Base-by-base conservation (phyloP, 2,113 vertebrate species). In the Eurypyga helias region DNA sequence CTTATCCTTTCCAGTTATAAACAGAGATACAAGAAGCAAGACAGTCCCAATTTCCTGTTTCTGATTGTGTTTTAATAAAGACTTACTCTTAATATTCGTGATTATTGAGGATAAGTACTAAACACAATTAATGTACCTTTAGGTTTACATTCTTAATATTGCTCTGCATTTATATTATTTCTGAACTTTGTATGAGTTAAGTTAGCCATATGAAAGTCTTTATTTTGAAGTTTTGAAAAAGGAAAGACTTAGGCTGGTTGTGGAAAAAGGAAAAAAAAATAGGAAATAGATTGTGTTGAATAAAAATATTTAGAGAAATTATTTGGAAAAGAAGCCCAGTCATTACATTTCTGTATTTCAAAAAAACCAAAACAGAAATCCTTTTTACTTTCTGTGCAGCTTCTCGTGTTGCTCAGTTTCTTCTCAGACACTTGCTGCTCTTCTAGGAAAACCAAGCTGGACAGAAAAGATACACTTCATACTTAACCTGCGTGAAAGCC, bases 1-100 rank as follows among this genome's bases (percentile, higher is more conserved):
- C 69, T 80, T 94, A 85, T 89, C 87, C 77, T 93, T 89, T 83
- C 41, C 70, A 38, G 7, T 82, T 87, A 62, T 87, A 96, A 95
- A 79, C 36, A 91, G 62, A 93, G 24, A 69, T 76, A 55, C 19
- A 31, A 93, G 49, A 67, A 90, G 57, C 34, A 82, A 55, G 31
- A 34, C 29, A 57, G 26, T 65, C 73, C 84, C 38, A 52, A 87
- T 84, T 82, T 96, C 57, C 57, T 65, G 6, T 11, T 84, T 84
- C 83, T 70, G 52, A 43, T 25, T 52, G 24, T 55, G n/a, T 89
- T 90, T 93, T 82, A 84, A 36, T 84, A 55, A 76, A 87, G 49
- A 67, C 3, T 6, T 93, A 25, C 54, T 51, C 75, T 82, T 75
- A 84, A 60, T 89, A 95, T 92, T 87, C 71, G 61, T 2, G 2